These are phyloP conservation scores for Drosophila demipolita DNA, from an alignment of 2,888 invertebrate genomes.

Conservation along the genomic window DNA sequence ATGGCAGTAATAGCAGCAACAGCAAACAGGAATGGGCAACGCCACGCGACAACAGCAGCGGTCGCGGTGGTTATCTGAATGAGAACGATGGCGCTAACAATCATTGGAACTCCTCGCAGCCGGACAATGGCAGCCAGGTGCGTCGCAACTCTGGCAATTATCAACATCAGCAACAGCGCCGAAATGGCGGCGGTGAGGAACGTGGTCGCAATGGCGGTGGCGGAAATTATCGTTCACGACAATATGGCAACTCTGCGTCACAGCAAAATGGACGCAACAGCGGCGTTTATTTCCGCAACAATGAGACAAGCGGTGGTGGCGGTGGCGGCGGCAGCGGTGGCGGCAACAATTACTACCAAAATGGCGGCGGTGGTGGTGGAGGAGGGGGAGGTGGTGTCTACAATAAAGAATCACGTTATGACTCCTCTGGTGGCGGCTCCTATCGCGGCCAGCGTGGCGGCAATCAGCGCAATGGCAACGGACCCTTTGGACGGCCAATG, in stretches of 20 bases:
- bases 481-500: constrained; percentile 76
- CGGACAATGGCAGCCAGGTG: constrained; percentile 62
- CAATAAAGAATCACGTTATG: constrained; percentile 77
- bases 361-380: constrained; percentile 65
- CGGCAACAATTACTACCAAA: constrained; percentile 70
- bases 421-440: constrained; percentile 69
- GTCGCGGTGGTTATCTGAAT: constrained; percentile 38
- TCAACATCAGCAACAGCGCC: constrained; percentile 58
- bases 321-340: constrained; percentile 54
- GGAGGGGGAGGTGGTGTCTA: constrained; percentile 68
- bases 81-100: constrained; percentile 56
- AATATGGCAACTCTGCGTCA: constrained; percentile 76
- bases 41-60: constrained; percentile 69
- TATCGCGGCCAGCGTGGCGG: constrained; percentile 81
- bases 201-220: constrained; percentile 73
- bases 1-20: constrained; percentile 60
- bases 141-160: constrained; percentile 76
- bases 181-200: constrained; percentile 61
- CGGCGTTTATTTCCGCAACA: constrained; percentile 83
- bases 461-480: constrained; percentile 75
- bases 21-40: constrained; percentile 66
- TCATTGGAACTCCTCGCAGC: constrained; percentile 66
- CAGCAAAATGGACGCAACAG: constrained; percentile 77
- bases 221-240: constrained; percentile 65
- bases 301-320: constrained; percentile 72